Evolutionary conservation across 2,113 vertebrate genomes (phyloP), one percentile per base, ranked within the genome.

Genomic region (Salminus brasiliensis): DNA sequence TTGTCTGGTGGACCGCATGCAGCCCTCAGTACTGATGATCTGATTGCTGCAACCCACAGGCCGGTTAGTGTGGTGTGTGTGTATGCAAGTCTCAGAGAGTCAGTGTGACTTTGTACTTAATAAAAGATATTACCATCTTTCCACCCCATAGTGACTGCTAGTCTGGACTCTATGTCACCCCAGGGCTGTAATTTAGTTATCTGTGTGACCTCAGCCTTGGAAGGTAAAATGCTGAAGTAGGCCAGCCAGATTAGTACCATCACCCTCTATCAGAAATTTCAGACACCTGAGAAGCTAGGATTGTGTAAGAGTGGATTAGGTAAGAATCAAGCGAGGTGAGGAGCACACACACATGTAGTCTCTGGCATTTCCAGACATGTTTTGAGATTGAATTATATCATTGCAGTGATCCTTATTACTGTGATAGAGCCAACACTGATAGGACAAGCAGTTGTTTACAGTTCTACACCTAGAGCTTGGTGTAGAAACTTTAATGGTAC

Each of bases 1-100:
- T 81, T 82, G 71, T 81, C 63, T 66, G 81, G 70, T 78, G 10
- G 47, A 63, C 60, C 59, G 73, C 60, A 85, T 69, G 60, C 74
- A 75, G 43, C 47, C 16, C 74, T 62, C 62, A 84, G 47, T 21
- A 49, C 36, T 73, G 30, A 73, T 25, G 72, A 57, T 29, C 34
- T 32, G 25, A 73, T 49, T n/a, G n/a, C 72, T 60, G 32, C 53
- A 52, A 21, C 53, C 72, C 55, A 41, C 53, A 73, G 49, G 11
- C 36, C 30, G 39, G 78, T 65, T 36, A 21, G 49, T 68, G 47
- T 68, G n/a, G 43, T 43, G 34, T 80, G 41, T 32, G 29, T n/a
- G n/a, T n/a, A n/a, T n/a, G 12, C 23, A 29, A 49, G 43, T 65
- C 41, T 25, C 53, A 52, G 29, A 32, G 13, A 30, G 13, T 29